phyloP scores from a whole-genome alignment of 2,113 vertebrate species.

The Triplophysa rosa region DNA sequence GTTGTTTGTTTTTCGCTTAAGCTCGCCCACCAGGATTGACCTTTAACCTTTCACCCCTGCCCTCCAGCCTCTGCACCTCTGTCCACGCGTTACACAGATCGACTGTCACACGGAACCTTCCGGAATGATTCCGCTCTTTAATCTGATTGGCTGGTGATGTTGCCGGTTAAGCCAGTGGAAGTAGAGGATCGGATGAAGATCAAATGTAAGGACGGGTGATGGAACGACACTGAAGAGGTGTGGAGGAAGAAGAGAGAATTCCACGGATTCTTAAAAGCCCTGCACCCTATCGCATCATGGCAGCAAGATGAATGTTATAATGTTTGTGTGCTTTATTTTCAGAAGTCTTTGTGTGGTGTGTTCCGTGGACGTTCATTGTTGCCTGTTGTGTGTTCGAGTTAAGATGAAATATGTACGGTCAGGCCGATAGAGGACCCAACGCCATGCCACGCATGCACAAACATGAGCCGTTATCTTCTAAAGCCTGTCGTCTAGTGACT shows the following conservation, averaged over 20 bases:
- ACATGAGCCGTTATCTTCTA: slow-evolving; percentile 74
- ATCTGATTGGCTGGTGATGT: slow-evolving; percentile 25
- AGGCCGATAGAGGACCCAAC: slow-evolving; percentile 12
- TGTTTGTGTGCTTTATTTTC: no score
- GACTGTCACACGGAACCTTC: slow-evolving; percentile 56
- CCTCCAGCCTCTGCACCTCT: slow-evolving; percentile 57
- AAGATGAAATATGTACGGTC: background rate
- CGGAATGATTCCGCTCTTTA: slow-evolving; percentile 47
- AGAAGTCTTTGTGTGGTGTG: no score
- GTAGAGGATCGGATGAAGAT: slow-evolving; percentile 38
- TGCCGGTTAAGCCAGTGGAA: slow-evolving; percentile 16
- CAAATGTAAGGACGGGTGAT: slow-evolving; percentile 32
- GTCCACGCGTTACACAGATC: slow-evolving; percentile 68
- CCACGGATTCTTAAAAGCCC: no score
- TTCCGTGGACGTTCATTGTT: background rate
- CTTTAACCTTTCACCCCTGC: slow-evolving; percentile 65
- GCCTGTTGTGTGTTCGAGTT: background rate
- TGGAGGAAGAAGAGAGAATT: no score
- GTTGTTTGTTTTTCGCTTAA: slow-evolving; percentile 68
- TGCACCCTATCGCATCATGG: no score
- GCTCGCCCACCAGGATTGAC: slow-evolving; percentile 66
- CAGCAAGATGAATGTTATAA: no score
- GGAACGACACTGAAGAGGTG: no score
- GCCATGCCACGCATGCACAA: slow-evolving; percentile 48
- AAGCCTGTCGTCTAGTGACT: slow-evolving; percentile 73